These are phyloP conservation scores for Catostomus latipinnis DNA, from an alignment of 2,797 vertebrate species.

Conservation along the genomic window DNA sequence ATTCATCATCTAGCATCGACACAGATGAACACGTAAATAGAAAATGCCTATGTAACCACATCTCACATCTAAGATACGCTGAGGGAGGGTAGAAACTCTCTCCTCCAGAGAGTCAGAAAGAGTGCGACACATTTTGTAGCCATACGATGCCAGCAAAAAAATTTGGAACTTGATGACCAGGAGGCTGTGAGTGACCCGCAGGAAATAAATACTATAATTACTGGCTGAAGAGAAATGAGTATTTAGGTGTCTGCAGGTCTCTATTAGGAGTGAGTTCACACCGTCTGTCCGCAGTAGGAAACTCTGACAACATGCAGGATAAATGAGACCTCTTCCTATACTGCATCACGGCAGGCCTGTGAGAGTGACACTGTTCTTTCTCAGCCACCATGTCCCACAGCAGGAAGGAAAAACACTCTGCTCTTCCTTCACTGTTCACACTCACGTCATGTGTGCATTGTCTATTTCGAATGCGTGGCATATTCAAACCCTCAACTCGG, in stretches of 20 bases:
- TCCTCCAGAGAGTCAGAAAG: slow-evolving; percentile 53
- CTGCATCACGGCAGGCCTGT: slow-evolving; percentile 70
- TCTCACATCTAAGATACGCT: slow-evolving; percentile 70
- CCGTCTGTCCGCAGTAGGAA: slow-evolving; percentile 70
- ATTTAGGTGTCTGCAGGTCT: slow-evolving; percentile 55
- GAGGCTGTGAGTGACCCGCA: slow-evolving; percentile 53
- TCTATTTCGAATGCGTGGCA: slow-evolving; percentile 6
- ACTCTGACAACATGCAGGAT: slow-evolving; percentile 69
- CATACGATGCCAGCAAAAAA: slow-evolving; percentile 42
- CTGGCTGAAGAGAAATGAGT: slow-evolving; percentile 48
- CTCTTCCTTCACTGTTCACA: background rate
- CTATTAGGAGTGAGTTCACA: slow-evolving; percentile 71
- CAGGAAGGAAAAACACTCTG: slow-evolving; percentile 36
- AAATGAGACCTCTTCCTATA: slow-evolving; percentile 74
- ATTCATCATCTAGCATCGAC: slow-evolving; percentile 70
- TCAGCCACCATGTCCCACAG: slow-evolving; percentile 55
- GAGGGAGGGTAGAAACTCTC: slow-evolving; percentile 63
- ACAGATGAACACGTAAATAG: slow-evolving; percentile 66
- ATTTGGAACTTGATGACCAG: slow-evolving; percentile 59
- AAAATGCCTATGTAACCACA: slow-evolving; percentile 77
- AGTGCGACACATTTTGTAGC: slow-evolving; percentile 43
- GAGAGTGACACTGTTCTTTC: slow-evolving; percentile 64
- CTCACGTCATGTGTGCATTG: slow-evolving; percentile 17
- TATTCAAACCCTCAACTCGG: background rate
- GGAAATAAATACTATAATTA: slow-evolving; percentile 61